Base-by-base conservation (phyloP, 1,140 invertebrate species). In the Yoshiicerus persimilis region DNA sequence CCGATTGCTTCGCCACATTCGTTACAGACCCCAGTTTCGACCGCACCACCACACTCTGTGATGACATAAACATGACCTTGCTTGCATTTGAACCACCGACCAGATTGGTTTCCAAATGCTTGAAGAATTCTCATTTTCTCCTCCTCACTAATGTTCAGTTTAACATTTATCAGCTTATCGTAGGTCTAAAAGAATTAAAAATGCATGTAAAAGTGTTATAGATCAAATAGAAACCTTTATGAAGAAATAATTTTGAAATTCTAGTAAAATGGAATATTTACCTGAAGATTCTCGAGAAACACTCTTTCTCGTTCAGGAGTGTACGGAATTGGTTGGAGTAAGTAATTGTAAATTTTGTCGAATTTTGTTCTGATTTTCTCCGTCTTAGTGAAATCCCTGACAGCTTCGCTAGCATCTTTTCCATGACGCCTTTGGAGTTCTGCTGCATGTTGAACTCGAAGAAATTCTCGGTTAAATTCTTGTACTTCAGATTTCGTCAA, bases 1-100 rank as follows among this genome's bases (percentile, higher is more conserved):
- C 96, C 96, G 90, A 96, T 95, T 1, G 4, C 3, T 2, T 89
- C 94, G 1, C 93, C 93, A 92, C 96, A 96, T 85, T 94, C 94
- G 80, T 95, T 94, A 91, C 96, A 96, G 77, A 88, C 93, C 0
- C 41, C 30, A 13, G 91, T 89, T 91, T 94, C 39, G 92, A 93
- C 96, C 0, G 96, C 95, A 8, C 95, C 95, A 13, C 96, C 96
- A 92, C 96, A 96, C n/a, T 96, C 95, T 4, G 92, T 94, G 89
- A 96, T 96, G 34, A 92, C 93, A 91, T 96, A 96, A 77, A 94
- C 92, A 91, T 96, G 96, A 5, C 95, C 96, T 91, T 96, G 96
- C 1, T 94, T 95, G 92, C 96, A 96, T 91, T 95, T 95, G 91
- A 92, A 96, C 96, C 96, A 96, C 91, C 93, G 93, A 1, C 94